Evolutionary conservation across 2,113 vertebrate species (phyloP), one percentile per base, ranked within the genome.

Genomic region (Zosterops borbonicus): DNA sequence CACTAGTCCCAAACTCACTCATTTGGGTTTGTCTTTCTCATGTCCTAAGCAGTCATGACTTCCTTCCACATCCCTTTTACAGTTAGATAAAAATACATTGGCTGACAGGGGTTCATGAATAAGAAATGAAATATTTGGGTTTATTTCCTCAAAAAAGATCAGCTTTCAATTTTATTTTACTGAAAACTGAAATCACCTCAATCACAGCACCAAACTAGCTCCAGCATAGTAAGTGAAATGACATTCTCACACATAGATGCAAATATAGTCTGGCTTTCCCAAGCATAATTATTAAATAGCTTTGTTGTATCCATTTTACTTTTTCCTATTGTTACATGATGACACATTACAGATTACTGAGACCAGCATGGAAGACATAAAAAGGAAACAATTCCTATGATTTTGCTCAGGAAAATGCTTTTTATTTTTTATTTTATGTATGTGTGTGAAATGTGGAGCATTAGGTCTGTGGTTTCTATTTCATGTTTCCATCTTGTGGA

Each of bases 391-490:
- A 50, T 68, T 8, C 53, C 15, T 37, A 24, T 21, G 70, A 62
- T 50, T 78, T 55, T 62, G 14, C 29, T 42, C 23, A 81, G 55
- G 56, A 92, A 83, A 88, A 81, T 12, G 7, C 1, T 77, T 94
- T 67, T 67, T 29, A n/a, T 74, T 84, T 39, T 39, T 39, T 39
- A 39, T 39, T 39, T 39, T 39, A 39, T 39, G 39, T 39, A 42
- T 39, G 28, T 69, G 29, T 91, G 35, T 89, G 82, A 75, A 94
- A 28, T 91, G 29, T 85, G 83, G 70, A 94, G 31, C 80, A 93
- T 87, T 83, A 91, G 70, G 74, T 91, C 74, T 93, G 63, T 78
- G 73, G 53, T 81, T 94, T 96, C 90, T 86, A 68, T 86, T 93
- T 90, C n/a, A 19, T n/a, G 47, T 83, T 70, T 95, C 88, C 65